phyloP scores from a whole-genome alignment of 2,797 vertebrate genomes.

The Propithecus perrieri region DNA sequence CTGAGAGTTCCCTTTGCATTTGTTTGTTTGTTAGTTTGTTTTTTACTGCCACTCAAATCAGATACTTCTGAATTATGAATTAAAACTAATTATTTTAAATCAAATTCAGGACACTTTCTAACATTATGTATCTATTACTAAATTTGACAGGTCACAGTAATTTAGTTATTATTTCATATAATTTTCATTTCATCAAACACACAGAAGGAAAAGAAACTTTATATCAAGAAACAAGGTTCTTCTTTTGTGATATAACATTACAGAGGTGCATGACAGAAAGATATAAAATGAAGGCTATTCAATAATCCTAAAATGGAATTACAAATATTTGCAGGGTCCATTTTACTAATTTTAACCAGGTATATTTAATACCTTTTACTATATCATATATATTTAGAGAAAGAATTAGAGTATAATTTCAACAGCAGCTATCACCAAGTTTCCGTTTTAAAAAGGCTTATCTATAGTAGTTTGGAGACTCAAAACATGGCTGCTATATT shows the following conservation, averaged over 20 bases:
- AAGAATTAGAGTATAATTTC: not conserved
- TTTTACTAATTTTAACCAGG: not conserved
- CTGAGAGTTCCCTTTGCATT: not conserved
- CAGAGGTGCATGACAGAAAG: not conserved
- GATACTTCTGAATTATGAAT: not conserved
- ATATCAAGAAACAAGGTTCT: not conserved
- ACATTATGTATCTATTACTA: not conserved
- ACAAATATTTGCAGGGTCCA: rapidly evolving
- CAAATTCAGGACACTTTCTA: not conserved
- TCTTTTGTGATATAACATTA: not conserved
- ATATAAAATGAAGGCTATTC: not conserved
- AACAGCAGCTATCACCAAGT: not conserved
- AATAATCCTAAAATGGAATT: not conserved
- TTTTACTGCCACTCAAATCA: not conserved
- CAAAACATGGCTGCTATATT: not conserved
- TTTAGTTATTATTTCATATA: not conserved
- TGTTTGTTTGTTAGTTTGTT: not conserved
- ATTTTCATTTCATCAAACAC: not conserved
- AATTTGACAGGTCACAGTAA: not conserved
- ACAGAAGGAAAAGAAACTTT: not conserved
- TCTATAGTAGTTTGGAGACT: not conserved
- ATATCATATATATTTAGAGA: not conserved
- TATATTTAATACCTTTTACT: not conserved
- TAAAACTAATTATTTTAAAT: not conserved
- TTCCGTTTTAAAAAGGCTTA: not conserved